A percentile compares a stretch with the other conserved stretches of the same genome.
These are phyloP conservation scores for Pogonomyrmex barbatus DNA, from an alignment of 1,140 invertebrate genomes.

Conservation along the genomic window DNA sequence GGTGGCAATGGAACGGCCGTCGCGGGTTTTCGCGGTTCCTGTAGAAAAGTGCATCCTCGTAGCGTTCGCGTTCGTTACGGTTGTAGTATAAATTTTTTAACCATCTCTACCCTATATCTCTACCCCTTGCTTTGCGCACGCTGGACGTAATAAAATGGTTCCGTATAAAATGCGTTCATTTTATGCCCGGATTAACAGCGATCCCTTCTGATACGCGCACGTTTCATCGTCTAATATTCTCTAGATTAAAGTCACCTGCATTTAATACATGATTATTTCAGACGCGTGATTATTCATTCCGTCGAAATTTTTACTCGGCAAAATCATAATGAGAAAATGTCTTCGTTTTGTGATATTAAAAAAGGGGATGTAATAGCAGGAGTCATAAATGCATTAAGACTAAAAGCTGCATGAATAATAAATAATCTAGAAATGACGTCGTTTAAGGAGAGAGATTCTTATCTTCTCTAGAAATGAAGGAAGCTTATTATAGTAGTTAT, in stretches of 20 bases:
- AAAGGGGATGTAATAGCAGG: neutral
- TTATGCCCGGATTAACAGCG: constrained; percentile 13
- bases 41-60: constrained; percentile 49
- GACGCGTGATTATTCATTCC: neutral
- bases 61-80: constrained; percentile 38
- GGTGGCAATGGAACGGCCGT: constrained; percentile 64
- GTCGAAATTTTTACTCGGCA: neutral
- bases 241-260: neutral
- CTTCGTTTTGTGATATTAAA: neutral
- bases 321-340: neutral
- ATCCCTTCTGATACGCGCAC: neutral
- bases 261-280: constrained; percentile 15
- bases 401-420: constrained; percentile 40
- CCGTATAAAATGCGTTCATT: constrained; percentile 23
- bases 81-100: constrained; percentile 52
- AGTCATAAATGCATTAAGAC: constrained; percentile 41
- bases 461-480: too few relatives aligned
- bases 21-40: constrained; percentile 66
- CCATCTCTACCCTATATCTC: neutral
- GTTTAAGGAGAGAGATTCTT: constrained; percentile 19
- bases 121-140: neutral
- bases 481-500: neutral
- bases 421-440: neutral
- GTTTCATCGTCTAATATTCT: constrained; percentile 20
- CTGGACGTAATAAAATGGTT: constrained; percentile 30